A percentile compares a stretch with the other conserved stretches of the same genome.
Conservation (phyloP, 2,888 invertebrate species). For the Epistrophe eligans region DNA sequence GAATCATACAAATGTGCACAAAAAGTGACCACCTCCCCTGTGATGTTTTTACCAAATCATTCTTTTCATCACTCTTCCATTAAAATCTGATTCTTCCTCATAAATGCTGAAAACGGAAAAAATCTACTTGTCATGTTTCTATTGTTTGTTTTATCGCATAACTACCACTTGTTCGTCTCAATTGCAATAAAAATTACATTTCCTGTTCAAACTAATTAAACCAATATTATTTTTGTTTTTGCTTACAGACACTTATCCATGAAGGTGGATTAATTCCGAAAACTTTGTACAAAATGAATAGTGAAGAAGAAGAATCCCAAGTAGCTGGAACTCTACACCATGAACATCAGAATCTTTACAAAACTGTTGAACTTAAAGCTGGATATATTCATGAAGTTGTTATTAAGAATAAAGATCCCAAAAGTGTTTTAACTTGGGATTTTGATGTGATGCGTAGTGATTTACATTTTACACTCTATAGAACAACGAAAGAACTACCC, state of each 20-base stretch:
- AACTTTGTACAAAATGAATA: slow-evolving; percentile 89
- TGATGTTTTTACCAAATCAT: slow-evolving; percentile 38
- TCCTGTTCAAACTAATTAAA: not conserved
- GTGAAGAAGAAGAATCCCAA: slow-evolving; percentile 80
- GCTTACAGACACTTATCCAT: slow-evolving; percentile 89
- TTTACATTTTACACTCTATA: slow-evolving; percentile 91
- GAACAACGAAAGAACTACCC: slow-evolving; percentile 80
- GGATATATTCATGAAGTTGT: slow-evolving; percentile 90
- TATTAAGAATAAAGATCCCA: slow-evolving; percentile 92
- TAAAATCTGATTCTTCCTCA: not conserved
- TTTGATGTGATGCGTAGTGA: slow-evolving; percentile 96
- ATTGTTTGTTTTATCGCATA: slow-evolving; percentile 10
- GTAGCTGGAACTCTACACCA: slow-evolving; percentile 77
- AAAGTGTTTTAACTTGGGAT: slow-evolving; percentile 97
- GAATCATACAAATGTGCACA: not conserved
- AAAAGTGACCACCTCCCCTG: not conserved
- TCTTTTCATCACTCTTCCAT: slow-evolving; percentile 50
- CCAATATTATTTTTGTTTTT: slow-evolving; percentile 44
- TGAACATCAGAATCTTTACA: slow-evolving; percentile 82
- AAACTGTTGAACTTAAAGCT: slow-evolving; percentile 81
- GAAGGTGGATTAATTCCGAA: slow-evolving; percentile 96
- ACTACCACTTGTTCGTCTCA: slow-evolving; percentile 53
- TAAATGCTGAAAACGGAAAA: too few relatives aligned
- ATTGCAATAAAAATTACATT: slow-evolving; percentile 28
- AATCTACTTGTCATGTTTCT: slow-evolving; percentile 31